Evolutionary conservation across 2,888 invertebrate species (phyloP).

Genomic region (Tinea semifulvella): DNA sequence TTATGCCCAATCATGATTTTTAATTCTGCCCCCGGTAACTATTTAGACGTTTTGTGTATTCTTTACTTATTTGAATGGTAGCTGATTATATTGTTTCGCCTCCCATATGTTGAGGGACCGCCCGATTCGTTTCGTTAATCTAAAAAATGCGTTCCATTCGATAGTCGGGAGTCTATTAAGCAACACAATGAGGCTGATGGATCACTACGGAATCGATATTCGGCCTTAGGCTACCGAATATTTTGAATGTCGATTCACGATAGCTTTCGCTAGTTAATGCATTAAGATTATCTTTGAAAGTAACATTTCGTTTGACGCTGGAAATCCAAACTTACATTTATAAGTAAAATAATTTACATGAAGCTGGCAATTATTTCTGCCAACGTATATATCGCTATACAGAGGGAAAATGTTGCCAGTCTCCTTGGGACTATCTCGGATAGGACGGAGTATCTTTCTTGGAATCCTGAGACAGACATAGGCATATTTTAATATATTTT

Average conservation of each 20-base stretch:
- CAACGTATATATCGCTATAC: too few species aligned
- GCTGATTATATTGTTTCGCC: slow-evolving; percentile 63
- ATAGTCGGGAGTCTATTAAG: slow-evolving; percentile 46
- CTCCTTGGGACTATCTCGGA: too few species aligned
- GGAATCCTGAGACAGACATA: too few species aligned
- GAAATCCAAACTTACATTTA: too few species aligned
- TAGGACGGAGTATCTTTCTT: too few species aligned
- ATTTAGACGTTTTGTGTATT: slow-evolving; percentile 14
- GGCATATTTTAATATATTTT: too few species aligned
- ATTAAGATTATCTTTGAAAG: slow-evolving; percentile 6
- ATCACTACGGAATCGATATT: slow-evolving; percentile 23
- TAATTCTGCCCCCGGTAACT: slow-evolving; percentile 34
- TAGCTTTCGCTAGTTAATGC: slow-evolving; percentile 9
- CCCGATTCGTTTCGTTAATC: slow-evolving; percentile 58
- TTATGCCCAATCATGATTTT: slow-evolving; percentile 58
- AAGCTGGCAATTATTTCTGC: too few species aligned
- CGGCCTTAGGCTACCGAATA: slow-evolving; percentile 12
- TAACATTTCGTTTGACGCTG: slow-evolving; percentile 6
- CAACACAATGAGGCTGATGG: slow-evolving; percentile 42
- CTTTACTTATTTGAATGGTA: slow-evolving; percentile 38
- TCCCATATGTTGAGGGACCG: slow-evolving; percentile 34
- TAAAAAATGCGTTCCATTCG: slow-evolving; percentile 55
- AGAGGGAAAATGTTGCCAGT: too few species aligned
- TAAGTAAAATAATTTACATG: too few species aligned
- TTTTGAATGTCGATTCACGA: slow-evolving; percentile 9